A percentile compares a stretch with the other conserved stretches of the same genome.
Evolutionary conservation across 2,113 vertebrate species (phyloP).

Genomic region (Tachuris rubrigastra): DNA sequence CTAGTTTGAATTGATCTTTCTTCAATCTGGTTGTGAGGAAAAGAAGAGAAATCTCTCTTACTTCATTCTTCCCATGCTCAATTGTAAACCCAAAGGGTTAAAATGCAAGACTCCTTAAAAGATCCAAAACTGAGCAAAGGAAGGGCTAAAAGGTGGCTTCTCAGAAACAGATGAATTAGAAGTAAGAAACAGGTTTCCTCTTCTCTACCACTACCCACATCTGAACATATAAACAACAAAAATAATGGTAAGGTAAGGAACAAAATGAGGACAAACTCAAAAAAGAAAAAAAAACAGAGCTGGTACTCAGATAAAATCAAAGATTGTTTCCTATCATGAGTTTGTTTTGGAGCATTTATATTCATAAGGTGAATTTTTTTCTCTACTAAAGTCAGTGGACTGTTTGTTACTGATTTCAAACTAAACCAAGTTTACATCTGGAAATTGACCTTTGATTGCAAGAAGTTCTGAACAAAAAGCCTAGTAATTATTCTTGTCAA

Average conservation of each 20-base stretch:
- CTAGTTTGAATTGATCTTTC: neutral
- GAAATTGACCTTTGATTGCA: neutral
- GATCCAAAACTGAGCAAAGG: constrained; percentile 40
- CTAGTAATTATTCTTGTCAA: neutral
- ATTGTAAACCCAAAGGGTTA: neutral
- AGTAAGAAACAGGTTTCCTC: constrained; percentile 62
- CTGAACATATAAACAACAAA: constrained; percentile 69
- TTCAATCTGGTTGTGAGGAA: neutral
- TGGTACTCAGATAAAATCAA: constrained; percentile 68
- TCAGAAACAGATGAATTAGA: constrained; percentile 55
- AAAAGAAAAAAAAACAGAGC: neutral
- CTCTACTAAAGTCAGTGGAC: neutral
- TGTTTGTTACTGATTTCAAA: neutral
- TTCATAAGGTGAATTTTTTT: neutral
- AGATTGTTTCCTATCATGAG: constrained; percentile 66
- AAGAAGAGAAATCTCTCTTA: neutral
- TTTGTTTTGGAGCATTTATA: constrained; percentile 60
- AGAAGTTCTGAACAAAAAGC: neutral
- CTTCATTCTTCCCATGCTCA: neutral
- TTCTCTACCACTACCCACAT: constrained; percentile 74
- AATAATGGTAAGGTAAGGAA: constrained; percentile 57
- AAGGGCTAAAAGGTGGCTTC: constrained; percentile 46
- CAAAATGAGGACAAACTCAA: constrained; percentile 63
- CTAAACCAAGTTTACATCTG: neutral
- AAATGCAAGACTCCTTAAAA: neutral